A percentile compares a stretch with the other conserved stretches of the same genome.
Evolutionary conservation across 1,140 invertebrate genomes (phyloP).

Genomic region (Aradophagus sp.): DNA sequence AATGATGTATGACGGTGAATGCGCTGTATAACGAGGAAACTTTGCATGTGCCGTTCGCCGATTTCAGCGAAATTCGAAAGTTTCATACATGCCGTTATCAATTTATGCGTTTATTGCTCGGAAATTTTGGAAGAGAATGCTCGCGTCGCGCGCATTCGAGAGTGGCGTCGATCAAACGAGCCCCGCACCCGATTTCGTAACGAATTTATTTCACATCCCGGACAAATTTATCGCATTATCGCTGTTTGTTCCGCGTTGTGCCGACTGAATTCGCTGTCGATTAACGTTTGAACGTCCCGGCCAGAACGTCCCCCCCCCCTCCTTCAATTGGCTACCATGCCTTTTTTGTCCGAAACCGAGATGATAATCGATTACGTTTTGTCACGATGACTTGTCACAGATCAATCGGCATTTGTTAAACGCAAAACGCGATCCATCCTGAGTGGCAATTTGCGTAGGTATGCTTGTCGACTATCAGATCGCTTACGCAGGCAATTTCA

Average conservation of each 20-base stretch:
- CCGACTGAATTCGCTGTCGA: too few species aligned
- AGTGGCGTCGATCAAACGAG: slow-evolving; percentile 44
- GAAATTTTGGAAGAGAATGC: slow-evolving; percentile 50
- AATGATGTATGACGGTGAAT: slow-evolving; percentile 56
- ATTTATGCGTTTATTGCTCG: slow-evolving; percentile 55
- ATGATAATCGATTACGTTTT: too few species aligned
- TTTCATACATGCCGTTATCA: slow-evolving; percentile 56
- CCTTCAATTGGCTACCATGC: too few species aligned
- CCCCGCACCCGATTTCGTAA: slow-evolving; percentile 34
- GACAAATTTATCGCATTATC: slow-evolving; percentile 42
- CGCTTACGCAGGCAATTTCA: too few species aligned
- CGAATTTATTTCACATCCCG: slow-evolving; percentile 41
- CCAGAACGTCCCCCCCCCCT: too few species aligned
- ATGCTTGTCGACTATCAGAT: too few species aligned
- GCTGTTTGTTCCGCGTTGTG: slow-evolving; percentile 4
- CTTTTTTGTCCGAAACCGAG: too few species aligned
- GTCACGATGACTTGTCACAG: too few species aligned
- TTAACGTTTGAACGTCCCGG: too few species aligned
- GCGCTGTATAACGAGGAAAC: slow-evolving; percentile 56
- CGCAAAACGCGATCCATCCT: too few species aligned
- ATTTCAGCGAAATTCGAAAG: slow-evolving; percentile 57
- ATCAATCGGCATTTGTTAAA: too few species aligned
- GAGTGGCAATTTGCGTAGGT: too few species aligned
- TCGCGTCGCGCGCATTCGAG: slow-evolving; percentile 47
- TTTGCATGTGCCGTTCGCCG: slow-evolving; percentile 55